Conservation (phyloP, 2,797 vertebrate genomes). For the Cephalopachus bancanus region DNA sequence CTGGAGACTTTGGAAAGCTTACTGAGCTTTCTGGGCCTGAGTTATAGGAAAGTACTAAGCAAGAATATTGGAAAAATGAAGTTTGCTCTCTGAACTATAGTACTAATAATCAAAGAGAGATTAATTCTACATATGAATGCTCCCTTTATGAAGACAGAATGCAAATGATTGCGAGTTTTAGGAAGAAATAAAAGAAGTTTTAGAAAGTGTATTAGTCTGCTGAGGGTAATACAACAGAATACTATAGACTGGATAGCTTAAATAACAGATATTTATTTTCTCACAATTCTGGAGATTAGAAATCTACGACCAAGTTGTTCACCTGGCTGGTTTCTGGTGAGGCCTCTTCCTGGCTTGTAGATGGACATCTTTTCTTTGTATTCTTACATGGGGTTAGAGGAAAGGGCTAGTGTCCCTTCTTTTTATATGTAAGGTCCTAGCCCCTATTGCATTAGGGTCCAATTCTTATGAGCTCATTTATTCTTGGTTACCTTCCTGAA, state of each 20-base stretch:
- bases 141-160: neutral
- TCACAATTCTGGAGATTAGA: neutral
- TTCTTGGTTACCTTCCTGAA: neutral
- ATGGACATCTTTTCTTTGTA: neutral
- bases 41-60: neutral
- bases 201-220: neutral
- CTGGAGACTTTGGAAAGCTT: neutral
- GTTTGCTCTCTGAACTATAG: neutral
- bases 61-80: neutral
- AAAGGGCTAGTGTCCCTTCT: too few species aligned
- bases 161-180: neutral
- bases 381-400: rapidly evolving
- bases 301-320: neutral
- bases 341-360: neutral
- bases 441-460: neutral
- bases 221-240: neutral
- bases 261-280: neutral
- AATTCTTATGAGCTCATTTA: neutral
- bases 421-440: neutral
- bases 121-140: neutral
- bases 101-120: neutral
- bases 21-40: neutral
- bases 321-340: neutral
- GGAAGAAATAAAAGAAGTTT: neutral
- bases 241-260: too few species aligned